Evolutionary conservation across 2,797 vertebrate genomes (phyloP), one percentile per base, ranked within the genome.

Genomic region (Pseudochaenichthys georgianus): DNA sequence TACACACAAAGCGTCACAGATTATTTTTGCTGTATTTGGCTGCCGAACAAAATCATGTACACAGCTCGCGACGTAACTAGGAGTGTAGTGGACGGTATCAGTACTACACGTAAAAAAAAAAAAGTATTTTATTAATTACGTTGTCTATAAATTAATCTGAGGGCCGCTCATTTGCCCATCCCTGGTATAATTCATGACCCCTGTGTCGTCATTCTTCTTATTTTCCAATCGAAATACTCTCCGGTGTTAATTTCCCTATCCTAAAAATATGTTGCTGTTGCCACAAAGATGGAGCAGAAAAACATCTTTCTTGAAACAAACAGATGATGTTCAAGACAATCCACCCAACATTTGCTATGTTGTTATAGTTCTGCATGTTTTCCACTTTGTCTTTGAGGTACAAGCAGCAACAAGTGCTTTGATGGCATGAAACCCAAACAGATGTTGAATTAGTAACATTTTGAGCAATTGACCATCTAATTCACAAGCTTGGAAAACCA

Each of bases 261-360:
- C 72, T 80, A 84, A 74, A 83, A 91, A 38, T 7, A 91, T 79
- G 77, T 85, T 84, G 79, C 81, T 78, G 91, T 92, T 90, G 87
- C 92, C 87, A 91, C 88, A 88, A 88, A 79, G 88, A 92, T 89
- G 73, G 69, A 89, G 83, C 87, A 88, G 80, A 73, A 89, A 90
- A 91, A 89, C 86, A 87, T 88, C 71, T 80, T 77, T 84, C 77
- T 87, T 64, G 83, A 76, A 80, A 69, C 73, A 77, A 87, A 84
- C 52, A 85, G 82, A 87, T 85, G 80, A 87, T 81, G 73, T 80
- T 76, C 65, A 83, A 82, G 55, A 81, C 82, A n/a, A 74, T 75
- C 65, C 63, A 54, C 67, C 78, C 13, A 15, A 82, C 80, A 72
- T 78, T 61, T 77, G 67, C 77, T 83, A 67, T 70, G 64, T 84